Conservation (phyloP, 2,888 invertebrate genomes). For the Zygogramma bicolorata region DNA sequence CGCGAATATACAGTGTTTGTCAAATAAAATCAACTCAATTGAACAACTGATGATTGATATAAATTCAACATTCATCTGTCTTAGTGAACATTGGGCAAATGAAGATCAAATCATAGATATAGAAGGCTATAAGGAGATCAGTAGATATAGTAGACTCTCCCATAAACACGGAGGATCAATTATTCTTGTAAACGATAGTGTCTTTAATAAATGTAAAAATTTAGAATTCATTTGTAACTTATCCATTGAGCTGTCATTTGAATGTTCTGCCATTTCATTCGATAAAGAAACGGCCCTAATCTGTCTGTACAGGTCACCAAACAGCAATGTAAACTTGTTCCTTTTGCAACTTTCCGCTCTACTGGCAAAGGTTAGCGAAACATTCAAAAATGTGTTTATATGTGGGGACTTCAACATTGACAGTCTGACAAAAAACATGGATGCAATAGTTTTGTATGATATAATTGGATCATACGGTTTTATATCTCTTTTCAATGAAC, state of each 20-base stretch:
- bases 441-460: constrained; percentile 11
- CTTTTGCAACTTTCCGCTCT: constrained; percentile 5
- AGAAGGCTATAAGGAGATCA: constrained; percentile 9
- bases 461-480: constrained; percentile 15
- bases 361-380: constrained; percentile 11
- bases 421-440: constrained; percentile 9
- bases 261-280: constrained; percentile 11
- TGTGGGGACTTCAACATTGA: too few relatives aligned
- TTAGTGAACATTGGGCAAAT: constrained; percentile 15
- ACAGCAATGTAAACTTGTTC: constrained; percentile 12
- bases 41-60: constrained; percentile 11
- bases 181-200: constrained; percentile 6
- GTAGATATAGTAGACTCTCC: constrained; percentile 10
- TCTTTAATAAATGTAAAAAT: neutral
- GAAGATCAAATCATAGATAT: constrained; percentile 15
- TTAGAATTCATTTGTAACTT: constrained; percentile 4
- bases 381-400: constrained; percentile 3
- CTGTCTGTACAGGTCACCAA: constrained; percentile 17
- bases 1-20: constrained; percentile 14
- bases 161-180: neutral
- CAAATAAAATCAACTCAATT: neutral
- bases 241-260: neutral
- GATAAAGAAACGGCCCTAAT: constrained; percentile 4
- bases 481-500: constrained; percentile 12
- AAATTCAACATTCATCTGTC: neutral